These are phyloP conservation scores for Dryobates pubescens DNA, from an alignment of 2,797 vertebrate genomes.

Conservation along the genomic window DNA sequence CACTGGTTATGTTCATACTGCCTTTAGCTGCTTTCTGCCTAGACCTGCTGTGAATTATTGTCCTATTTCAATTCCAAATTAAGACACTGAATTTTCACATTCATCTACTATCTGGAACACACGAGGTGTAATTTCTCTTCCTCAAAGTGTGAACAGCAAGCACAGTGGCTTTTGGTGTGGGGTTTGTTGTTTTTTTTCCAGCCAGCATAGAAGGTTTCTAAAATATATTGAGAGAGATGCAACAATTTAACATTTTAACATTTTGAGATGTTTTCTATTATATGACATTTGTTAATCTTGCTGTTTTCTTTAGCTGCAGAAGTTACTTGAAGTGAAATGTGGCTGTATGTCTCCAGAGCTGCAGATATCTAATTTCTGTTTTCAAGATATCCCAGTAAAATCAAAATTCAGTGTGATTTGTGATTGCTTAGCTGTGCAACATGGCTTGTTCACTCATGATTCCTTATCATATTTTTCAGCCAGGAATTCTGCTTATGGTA, in stretches of 20 bases:
- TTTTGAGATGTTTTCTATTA: background rate
- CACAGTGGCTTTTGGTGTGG: background rate
- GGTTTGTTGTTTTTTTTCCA: background rate
- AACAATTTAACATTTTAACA: background rate
- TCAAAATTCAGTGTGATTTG: constrained; percentile 44
- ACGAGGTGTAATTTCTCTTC: background rate
- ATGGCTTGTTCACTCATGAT: background rate
- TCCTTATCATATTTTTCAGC: background rate
- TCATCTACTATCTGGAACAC: background rate
- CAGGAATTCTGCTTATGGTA: background rate
- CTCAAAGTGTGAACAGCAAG: background rate
- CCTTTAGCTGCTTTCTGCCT: background rate
- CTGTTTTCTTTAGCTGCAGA: constrained; percentile 27
- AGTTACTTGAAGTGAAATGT: constrained; percentile 1
- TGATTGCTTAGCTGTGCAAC: constrained; percentile 18
- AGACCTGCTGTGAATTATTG: background rate
- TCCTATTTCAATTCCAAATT: background rate
- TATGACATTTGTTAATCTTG: background rate
- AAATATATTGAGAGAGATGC: background rate
- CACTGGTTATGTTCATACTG: background rate
- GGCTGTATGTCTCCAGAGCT: background rate
- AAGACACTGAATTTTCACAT: background rate
- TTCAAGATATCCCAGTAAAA: constrained; percentile 23
- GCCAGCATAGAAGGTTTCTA: background rate
- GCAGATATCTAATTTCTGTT: constrained; percentile 48